Evolutionary conservation across 2,888 invertebrate genomes (phyloP).

Genomic region (Cryptus viduatorius): DNA sequence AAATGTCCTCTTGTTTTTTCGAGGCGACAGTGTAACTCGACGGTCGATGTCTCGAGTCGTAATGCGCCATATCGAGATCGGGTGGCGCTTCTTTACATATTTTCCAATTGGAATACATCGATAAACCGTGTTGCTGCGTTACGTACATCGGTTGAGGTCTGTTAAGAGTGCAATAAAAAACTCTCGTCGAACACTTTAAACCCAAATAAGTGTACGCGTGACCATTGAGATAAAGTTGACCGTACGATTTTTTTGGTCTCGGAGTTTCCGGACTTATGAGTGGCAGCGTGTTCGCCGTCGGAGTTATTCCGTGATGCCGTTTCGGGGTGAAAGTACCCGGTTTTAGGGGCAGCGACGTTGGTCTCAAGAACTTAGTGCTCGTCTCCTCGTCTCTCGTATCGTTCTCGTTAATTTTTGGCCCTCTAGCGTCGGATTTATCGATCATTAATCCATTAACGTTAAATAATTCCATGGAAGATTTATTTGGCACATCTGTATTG

Average conservation of each 20-base stretch:
- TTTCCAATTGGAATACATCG: slow-evolving; percentile 99
- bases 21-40: slow-evolving; percentile 87
- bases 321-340: slow-evolving; percentile 94
- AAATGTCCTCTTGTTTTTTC: slow-evolving; percentile 88
- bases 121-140: slow-evolving; percentile 94
- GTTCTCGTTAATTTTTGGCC: slow-evolving; percentile 56
- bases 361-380: slow-evolving; percentile 90
- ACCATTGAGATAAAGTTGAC: slow-evolving; percentile 95
- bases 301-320: slow-evolving; percentile 93
- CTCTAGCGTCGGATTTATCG: slow-evolving; percentile 71
- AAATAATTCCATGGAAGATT: slow-evolving; percentile 71
- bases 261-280: slow-evolving; percentile 97
- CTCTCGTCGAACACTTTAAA: slow-evolving; percentile 95
- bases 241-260: slow-evolving; percentile 94
- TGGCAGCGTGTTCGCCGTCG: slow-evolving; percentile 93
- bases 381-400: slow-evolving; percentile 61
- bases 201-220: slow-evolving; percentile 97
- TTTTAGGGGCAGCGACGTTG: slow-evolving; percentile 93
- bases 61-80: slow-evolving; percentile 84
- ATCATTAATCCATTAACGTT: slow-evolving; percentile 47
- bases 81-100: slow-evolving; percentile 85
- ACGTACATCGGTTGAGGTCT: slow-evolving; percentile 98
- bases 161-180: slow-evolving; percentile 97
- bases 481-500: slow-evolving; percentile 75
- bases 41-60: slow-evolving; percentile 92